Base-by-base conservation (phyloP, 2,113 vertebrate genomes). In the Hyla sarda region DNA sequence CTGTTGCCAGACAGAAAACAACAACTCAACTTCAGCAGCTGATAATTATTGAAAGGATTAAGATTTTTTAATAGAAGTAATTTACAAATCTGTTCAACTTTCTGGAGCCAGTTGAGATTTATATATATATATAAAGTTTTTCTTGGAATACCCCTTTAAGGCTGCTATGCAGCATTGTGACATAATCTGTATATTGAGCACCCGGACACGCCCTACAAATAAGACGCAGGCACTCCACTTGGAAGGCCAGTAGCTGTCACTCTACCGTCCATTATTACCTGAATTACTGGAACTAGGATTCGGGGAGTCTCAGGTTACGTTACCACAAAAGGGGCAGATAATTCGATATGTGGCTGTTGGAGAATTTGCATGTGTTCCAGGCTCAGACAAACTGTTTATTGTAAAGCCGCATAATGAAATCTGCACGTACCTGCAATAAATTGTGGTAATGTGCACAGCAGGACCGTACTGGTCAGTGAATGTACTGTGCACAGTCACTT, bases 281-380 rank as follows among this genome's bases (percentile, higher is more conserved):
- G 56, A 41, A 62, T 80, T 80, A 80, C 17, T 60, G 19, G 32
- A 81, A 62, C 41, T 60, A n/a, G n/a, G 56, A 81, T 81, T 65
- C 34, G 10, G 25, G n/a, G 32, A 25, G 47, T 25, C 56, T 81
- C 78, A 4, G 56, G 56, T 81, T 81, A 25, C 56, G 12, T 4
- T 65, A 8, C 4, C 41, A 81, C 78, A 81, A 65, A 62, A 47
- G 56, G 37, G 34, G 7, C 30, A 7, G 30, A 60, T 34, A 81
- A 65, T 16, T 60, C 9, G 56, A 81, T 81, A 81, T 62, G 56
- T 1, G 77, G 56, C 77, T 80, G 77, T 80, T 60, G 50, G 77
- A 60, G 54, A 25, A 80, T 80, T 81, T 28, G 78, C 78, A 81
- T 81, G 12, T 8, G 54, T 47, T 23, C 58, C 56, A 23, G 78